Base-by-base conservation (phyloP, 2,888 invertebrate genomes). In the Mythimna pallens region DNA sequence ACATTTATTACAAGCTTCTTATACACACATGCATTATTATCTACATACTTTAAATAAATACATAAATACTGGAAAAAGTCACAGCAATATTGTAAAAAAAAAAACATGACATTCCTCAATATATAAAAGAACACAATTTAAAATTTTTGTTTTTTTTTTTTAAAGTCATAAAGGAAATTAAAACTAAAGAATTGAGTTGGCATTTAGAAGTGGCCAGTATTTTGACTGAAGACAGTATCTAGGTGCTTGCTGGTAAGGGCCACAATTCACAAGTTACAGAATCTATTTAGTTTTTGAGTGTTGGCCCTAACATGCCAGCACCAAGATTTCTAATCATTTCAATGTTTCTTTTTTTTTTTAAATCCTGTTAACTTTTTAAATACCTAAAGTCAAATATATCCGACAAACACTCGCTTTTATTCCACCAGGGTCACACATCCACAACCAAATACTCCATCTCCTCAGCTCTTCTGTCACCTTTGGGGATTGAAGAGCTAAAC, bases 21-120 rank as follows among this genome's bases (percentile, higher is more conserved):
- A 68, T 40, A 73, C 65, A 71, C 62, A 68, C 86, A 85, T 85
- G 84, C 85, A 86, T 50, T 76, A 81, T 71, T 70, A 34, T 43
- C 58, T 73, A 82, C 43, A 69, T 61, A 70, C 25, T 80, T 54
- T 64, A 63, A 20, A 55, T 47, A 71, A 22, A 77, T 77, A 65
- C 36, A 57, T 64, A 72, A 57, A 66, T 65, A 67, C 69, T 17
- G 25, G 25, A 7, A 70, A 66, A 81, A 70, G 68, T 73, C 71
- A 62, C 20, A 55, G n/a, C 14, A 22, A 61, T 22, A 40, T 17
- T 14, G 6, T 4, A 12, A 40, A 57, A 52, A 72, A 43, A 43
- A 65, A 8, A 50, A 50, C 47, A 22, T 69, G 61, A 73, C 66
- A 66, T 69, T 65, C 55, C 57, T 66, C 67, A 81, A 78, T 1